Evolutionary conservation across 2,113 vertebrate genomes (phyloP).

Genomic region (Poecile atricapillus): DNA sequence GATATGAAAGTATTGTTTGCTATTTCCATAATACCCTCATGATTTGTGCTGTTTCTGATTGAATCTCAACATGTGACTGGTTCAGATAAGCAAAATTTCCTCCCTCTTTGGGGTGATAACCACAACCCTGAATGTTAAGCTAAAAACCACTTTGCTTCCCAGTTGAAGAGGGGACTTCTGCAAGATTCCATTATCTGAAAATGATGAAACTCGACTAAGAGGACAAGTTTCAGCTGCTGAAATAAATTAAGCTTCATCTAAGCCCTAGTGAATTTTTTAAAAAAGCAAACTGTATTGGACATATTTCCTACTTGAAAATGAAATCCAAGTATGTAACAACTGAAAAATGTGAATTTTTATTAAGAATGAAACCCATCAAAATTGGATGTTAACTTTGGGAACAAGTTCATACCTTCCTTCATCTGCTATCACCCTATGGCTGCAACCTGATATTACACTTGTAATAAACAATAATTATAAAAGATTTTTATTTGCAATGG

Average conservation of each 20-base stretch:
- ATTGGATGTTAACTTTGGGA: background rate
- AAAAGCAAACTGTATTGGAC: background rate
- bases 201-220: background rate
- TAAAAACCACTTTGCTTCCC: background rate
- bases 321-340: background rate
- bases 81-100: background rate
- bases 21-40: background rate
- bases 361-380: background rate
- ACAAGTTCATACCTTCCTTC: background rate
- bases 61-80: background rate
- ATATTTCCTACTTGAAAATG: background rate
- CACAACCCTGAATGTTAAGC: background rate
- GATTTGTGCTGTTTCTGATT: background rate
- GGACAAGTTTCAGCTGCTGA: background rate
- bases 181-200: background rate
- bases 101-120: background rate
- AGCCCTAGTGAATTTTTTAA: background rate
- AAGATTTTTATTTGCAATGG: background rate
- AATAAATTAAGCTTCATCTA: constrained; percentile 13
- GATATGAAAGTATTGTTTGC: background rate
- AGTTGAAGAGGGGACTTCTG: background rate
- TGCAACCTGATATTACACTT: background rate
- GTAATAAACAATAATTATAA: background rate
- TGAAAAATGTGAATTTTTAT: background rate
- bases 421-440: background rate